phyloP scores from a whole-genome alignment of 2,113 vertebrate species.

The Neogale vison region DNA sequence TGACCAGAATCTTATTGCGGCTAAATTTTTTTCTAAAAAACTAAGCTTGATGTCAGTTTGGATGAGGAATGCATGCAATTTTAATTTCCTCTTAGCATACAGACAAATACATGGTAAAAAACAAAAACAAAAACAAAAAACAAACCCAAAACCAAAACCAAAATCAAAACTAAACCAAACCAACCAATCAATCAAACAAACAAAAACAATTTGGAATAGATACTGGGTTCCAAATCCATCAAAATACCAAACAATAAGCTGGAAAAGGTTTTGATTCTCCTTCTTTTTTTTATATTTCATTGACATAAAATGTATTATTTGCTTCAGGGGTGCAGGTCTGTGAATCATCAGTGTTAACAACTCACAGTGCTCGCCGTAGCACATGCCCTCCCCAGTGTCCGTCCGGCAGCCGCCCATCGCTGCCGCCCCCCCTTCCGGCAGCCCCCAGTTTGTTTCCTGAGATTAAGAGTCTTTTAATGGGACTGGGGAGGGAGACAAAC shows the following conservation, averaged over 20 bases:
- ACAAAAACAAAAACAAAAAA: background rate
- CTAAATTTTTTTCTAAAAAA: slow-evolving; percentile 32
- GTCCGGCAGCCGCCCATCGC: too few relatives aligned
- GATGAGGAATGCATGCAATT: slow-evolving; percentile 15
- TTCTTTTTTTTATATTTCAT: background rate
- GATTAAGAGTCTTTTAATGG: too few relatives aligned
- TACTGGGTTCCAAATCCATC: background rate
- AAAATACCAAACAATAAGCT: background rate
- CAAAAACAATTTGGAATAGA: slow-evolving; percentile 24
- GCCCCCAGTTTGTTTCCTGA: too few relatives aligned
- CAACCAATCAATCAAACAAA: too few relatives aligned
- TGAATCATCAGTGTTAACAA: too few relatives aligned
- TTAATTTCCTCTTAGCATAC: slow-evolving; percentile 41
- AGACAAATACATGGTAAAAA: slow-evolving; percentile 19
- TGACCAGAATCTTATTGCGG: slow-evolving; percentile 25
- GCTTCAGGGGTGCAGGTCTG: too few relatives aligned
- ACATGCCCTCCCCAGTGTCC: too few relatives aligned
- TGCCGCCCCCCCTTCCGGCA: too few relatives aligned
- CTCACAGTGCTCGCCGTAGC: too few relatives aligned
- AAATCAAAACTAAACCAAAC: background rate
- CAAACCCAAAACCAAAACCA: background rate
- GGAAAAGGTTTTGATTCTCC: background rate
- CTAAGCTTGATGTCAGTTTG: slow-evolving; percentile 50
- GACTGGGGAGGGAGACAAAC: too few relatives aligned
- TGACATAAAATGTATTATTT: too few relatives aligned